Base-by-base conservation (phyloP, 2,888 invertebrate genomes). In the Apodemia mormo region DNA sequence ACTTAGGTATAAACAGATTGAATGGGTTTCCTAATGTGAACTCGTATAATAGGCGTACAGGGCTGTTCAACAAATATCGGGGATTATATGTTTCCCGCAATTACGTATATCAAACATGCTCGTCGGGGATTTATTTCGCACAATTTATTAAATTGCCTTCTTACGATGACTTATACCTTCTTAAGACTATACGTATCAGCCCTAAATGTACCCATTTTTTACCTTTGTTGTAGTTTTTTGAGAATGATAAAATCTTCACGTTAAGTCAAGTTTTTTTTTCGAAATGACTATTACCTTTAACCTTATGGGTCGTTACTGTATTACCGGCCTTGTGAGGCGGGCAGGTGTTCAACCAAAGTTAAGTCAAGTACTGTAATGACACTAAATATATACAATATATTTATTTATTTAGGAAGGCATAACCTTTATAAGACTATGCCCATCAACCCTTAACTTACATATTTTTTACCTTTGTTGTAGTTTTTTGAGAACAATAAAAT, bases 61-160 rank as follows among this genome's bases (percentile, higher is more conserved):
- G 33, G 61, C 33, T 61, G 61, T 61, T 61, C 30, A 12, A 61
- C 61, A 61, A 61, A 61, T 61, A 61, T 61, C 30, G 33, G 61
- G 61, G 61, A 61, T 61, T 61, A 61, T 61, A 33, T 61, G 30
- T 61, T 61, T 61, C 61, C 61, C 14, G 14, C 61, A 30, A 61
- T 61, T 61, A 61, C 61, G 61, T 33, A 61, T 33, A 61, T 14
- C 33, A 61, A 61, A 61, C 14, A 61, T 61, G 61, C 30, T 61
- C 14, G 30, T 61, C 61, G 30, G 30, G 14, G 30, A 30, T 33
- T 61, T 61, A 61, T 61, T 30, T 33, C 61, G 33, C 5, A 33
- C 30, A 33, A 61, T 61, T 61, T 61, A 33, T 61, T 29, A 61
- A 61, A 61, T 61, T 61, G 61, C 61, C 61, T 61, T 61, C 14